Base-by-base conservation (phyloP, 2,113 vertebrate genomes). In the Poeciliopsis prolifica region DNA sequence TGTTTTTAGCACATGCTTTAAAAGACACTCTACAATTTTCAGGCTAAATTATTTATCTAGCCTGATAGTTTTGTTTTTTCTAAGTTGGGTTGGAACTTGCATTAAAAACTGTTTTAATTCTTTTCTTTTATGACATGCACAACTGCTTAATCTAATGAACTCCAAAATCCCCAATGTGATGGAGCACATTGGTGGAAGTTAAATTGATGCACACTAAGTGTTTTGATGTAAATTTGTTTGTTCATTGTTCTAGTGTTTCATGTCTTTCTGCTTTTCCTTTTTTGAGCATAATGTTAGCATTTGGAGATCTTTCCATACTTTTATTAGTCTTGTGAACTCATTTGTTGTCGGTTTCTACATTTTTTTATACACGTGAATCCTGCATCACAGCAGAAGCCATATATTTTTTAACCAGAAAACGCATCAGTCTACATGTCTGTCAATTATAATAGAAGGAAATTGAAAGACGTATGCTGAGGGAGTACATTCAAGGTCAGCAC, bases 401-500 rank as follows among this genome's bases (percentile, higher is more conserved):
- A 40, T 58, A 75, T 70, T 62, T 61, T 29, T 74, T 76, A 67
- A 13, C 82, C 54, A 69, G 74, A 76, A 78, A 79, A 26, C 68
- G 63, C 79, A 78, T 81, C 77, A 77, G 75, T 84, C 75, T 62
- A 13, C 75, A 82, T 78, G 68, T 60, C 84, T 89, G 87, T 86
- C 82, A 90, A 75, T 82, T 72, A 48, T 76, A 87, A 89, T 91
- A 78, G 86, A 89, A 69, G 63, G 68, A 77, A 77, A 82, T 70
- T 77, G 84, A 84, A 88, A 75, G 65, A 77, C 78, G 64, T 42
- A 15, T 35, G 82, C 92, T 80, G 51, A 68, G 66, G 85, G 87
- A 84, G 37, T 54, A 82, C 70, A 66, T 83, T 72, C 90, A 88
- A 91, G 92, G 89, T 91, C 91, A 79, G 75, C 72, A 54, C 67